Evolutionary conservation across 2,797 vertebrate genomes (phyloP), one percentile per base, ranked within the genome.

Genomic region (Pachyuromys duprasi): DNA sequence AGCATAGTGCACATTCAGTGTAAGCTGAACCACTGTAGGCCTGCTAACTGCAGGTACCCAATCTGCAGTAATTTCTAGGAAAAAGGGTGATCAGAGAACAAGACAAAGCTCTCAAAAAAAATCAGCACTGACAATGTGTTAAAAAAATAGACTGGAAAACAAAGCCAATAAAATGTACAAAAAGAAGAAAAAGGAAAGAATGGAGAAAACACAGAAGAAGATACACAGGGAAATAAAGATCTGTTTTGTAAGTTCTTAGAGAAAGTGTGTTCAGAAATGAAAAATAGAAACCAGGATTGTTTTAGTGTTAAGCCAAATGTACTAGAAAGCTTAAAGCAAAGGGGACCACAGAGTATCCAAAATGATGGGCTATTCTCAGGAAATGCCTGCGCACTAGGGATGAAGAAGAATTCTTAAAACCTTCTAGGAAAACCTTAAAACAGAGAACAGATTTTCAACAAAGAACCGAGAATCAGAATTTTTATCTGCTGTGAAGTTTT

Each of bases 91-190:
- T 24, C 9, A 63, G n/a, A 93, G 69, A 75, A 86, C 20, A 87
- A 80, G 49, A 31, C 28, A 92, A 39, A 63, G n/a, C 2, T 63
- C 20, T 78, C 8, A 82, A 55, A 89, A 39, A 36, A 76, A 49
- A 31, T 13, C 60, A 57, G 22, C 31, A 2, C 18, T 57, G 70
- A 72, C 26, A 7, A n/a, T 39, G 49, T 89, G 57, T 90, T 4
- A 69, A 89, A 90, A 69, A 33, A 67, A 62, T 60, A 80, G 4
- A 76, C 13, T 24, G 3, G 76, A 72, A 82, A 93, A 74, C 2
- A 33, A 93, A 69, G 74, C 39, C 67, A 63, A 36, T 8, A 60
- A 82, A 86, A 89, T 82, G 8, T 57, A 69, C 15, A 86, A 42
- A 76, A 78, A 89, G 15, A 45, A 36, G n/a, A n/a, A 87, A 86